Base-by-base conservation (phyloP, 2,113 vertebrate species). In the Scomber colias region DNA sequence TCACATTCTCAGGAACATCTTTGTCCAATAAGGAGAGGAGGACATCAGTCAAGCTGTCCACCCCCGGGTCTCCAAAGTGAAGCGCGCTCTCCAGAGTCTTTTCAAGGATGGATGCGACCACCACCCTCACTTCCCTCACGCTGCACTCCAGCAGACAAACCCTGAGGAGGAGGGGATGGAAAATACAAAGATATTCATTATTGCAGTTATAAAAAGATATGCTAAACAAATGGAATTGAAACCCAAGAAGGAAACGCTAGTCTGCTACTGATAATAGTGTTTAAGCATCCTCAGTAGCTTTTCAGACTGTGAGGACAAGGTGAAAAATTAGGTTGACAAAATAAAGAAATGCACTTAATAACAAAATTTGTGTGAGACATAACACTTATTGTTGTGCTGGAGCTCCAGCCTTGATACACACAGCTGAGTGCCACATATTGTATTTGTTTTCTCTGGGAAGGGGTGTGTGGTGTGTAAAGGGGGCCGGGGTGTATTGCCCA, bases 1-100 rank as follows among this genome's bases (percentile, higher is more conserved):
- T 99, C 93, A 98, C 98, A 91, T 99, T 99, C 92, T 99, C 98
- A 6, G 97, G 97, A 11, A 99, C 97, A 60, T 99, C 98, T 94
- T 99, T 99, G 92, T 99, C 98, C 93, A 99, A 89, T 0, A 99
- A 91, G 75, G 96, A 96, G 49, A 99, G 97, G 44, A 99, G 95
- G 53, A 96, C 96, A 65, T 99, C 97, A 45, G 96, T 73, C 85
- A 99, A 90, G 35, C 93, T 86, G 90, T 98, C 97, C 80, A 99
- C 85, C 51, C 96, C 96, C 46, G 97, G 95, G 81, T 98, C 97
- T 89, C 96, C 95, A 85, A 98, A 98, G 82, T 96, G 95, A 85
- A 99, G 96, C 63, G 98, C 97, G 83, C 96, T 97, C 95, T 99
- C 98, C 12, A 99, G 93, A 14, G 98, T 97, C 94, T 98, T 99